Evolutionary conservation across 1,140 invertebrate species (phyloP), one percentile per base, ranked within the genome.

Genomic region (Drosophila novamexicana): DNA sequence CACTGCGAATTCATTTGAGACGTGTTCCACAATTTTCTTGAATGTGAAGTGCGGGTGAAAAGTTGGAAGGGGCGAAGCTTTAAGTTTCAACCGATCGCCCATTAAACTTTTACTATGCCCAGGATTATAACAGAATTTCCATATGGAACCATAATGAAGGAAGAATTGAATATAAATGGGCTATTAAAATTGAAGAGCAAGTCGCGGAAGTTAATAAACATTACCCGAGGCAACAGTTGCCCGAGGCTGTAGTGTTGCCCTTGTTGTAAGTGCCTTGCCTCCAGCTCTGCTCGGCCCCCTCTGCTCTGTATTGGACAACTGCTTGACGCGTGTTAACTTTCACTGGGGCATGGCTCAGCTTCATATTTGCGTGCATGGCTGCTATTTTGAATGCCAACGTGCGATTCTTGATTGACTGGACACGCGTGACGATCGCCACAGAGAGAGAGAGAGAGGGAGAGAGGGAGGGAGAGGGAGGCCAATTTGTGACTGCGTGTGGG

Each of bases 321-420:
- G 59, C 50, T 63, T 72, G 69, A 66, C 69, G 69, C 69, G 69
- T 72, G 69, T 22, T 68, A 54, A 73, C 70, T 73, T 73, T 73
- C 70, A 73, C 70, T 73, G 56, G n/a, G 18, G 29, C 34, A 40
- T 10, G 47, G 18, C 7, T 29, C 39, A n/a, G 39, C 59, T 32
- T 16, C 45, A 77, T 18, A 85, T 85, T 85, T 78, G 83, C 81
- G 81, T 85, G 81, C 75, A 75, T 54, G 52, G 36, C 62, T 56
- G 82, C 81, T 84, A 77, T 83, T 83, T 83, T 70, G 77, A 81
- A 78, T 81, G 79, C 53, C 68, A 68, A 45, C 81, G 47, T 34
- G 37, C 69, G 44, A 68, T 63, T 49, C 59, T 42, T 65, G 63
- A 67, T 67, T 65, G 75, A 71, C 49, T 71, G 78, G 69, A 75